These are phyloP conservation scores for Theocolax elegans DNA, from an alignment of 1,140 invertebrate genomes.

Conservation along the genomic window DNA sequence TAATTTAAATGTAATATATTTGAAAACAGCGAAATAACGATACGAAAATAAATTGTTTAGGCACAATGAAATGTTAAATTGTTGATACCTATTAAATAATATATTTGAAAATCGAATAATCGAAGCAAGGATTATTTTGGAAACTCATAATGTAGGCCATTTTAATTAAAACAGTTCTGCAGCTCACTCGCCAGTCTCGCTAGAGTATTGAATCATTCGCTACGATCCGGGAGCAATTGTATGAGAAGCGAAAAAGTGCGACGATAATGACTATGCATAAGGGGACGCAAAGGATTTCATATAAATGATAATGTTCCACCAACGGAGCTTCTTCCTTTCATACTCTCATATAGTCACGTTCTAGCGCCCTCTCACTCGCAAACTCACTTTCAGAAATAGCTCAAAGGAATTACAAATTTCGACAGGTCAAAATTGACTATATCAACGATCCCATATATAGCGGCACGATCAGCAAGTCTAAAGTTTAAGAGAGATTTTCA, in stretches of 20 bases:
- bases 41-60: too few relatives aligned
- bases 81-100: too few relatives aligned
- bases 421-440: conserved; percentile 52
- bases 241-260: conserved; percentile 43
- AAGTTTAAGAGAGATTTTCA: conserved; percentile 8
- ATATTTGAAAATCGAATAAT: conserved; percentile 16
- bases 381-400: conserved; percentile 43
- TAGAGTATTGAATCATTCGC: conserved; percentile 47
- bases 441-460: not conserved
- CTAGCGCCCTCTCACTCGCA: not conserved
- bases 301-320: conserved; percentile 62
- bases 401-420: conserved; percentile 64
- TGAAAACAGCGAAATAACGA: too few relatives aligned
- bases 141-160: conserved; percentile 21
- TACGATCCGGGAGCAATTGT: conserved; percentile 23
- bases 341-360: conserved; percentile 22
- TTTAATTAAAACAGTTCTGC: conserved; percentile 37
- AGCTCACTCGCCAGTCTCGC: not conserved
- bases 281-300: conserved; percentile 62
- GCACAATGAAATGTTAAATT: too few relatives aligned
- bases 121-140: not conserved
- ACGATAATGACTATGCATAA: conserved; percentile 62
- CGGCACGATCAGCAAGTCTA: conserved; percentile 17
- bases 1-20: too few relatives aligned
- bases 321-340: conserved; percentile 49